These are phyloP conservation scores for Cyprinodon diabolis DNA, from an alignment of 2,797 vertebrate genomes.

Conservation along the genomic window DNA sequence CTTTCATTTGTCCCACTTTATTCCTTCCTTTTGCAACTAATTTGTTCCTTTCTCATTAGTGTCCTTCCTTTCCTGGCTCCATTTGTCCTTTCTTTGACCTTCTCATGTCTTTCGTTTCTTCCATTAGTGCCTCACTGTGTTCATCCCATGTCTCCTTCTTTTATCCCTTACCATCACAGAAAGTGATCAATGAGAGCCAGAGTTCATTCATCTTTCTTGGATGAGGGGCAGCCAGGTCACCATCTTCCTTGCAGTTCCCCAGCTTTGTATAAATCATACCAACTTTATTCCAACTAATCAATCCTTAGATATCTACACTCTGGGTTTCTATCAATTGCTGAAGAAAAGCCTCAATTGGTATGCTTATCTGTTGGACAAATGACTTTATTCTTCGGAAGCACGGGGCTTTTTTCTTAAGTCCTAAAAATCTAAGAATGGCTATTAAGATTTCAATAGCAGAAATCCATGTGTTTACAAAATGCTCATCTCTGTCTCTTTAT, in stretches of 20 bases:
- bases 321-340: slow-evolving; percentile 26
- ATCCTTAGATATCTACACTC: slow-evolving; percentile 54
- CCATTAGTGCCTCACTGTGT: not conserved
- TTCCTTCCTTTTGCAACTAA: too few relatives aligned
- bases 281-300: slow-evolving; percentile 73
- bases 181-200: slow-evolving; percentile 37
- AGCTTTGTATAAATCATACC: slow-evolving; percentile 60
- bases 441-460: slow-evolving; percentile 3
- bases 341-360: slow-evolving; percentile 34
- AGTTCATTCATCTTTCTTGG: slow-evolving; percentile 62
- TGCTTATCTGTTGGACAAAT: slow-evolving; percentile 70
- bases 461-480: slow-evolving; percentile 35
- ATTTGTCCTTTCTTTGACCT: not conserved
- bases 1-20: too few relatives aligned
- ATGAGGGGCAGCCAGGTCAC: slow-evolving; percentile 40
- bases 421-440: slow-evolving; percentile 23
- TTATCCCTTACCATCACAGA: not conserved
- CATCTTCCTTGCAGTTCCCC: slow-evolving; percentile 26
- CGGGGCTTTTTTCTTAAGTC: slow-evolving; percentile 40
- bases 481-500: slow-evolving; percentile 6
- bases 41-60: not conserved
- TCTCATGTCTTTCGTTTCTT: not conserved
- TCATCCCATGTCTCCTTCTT: not conserved
- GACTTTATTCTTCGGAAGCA: slow-evolving; percentile 36
- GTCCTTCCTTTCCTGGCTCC: not conserved